Evolutionary conservation across 2,888 invertebrate genomes (phyloP).

Genomic region (Graphium colonna): DNA sequence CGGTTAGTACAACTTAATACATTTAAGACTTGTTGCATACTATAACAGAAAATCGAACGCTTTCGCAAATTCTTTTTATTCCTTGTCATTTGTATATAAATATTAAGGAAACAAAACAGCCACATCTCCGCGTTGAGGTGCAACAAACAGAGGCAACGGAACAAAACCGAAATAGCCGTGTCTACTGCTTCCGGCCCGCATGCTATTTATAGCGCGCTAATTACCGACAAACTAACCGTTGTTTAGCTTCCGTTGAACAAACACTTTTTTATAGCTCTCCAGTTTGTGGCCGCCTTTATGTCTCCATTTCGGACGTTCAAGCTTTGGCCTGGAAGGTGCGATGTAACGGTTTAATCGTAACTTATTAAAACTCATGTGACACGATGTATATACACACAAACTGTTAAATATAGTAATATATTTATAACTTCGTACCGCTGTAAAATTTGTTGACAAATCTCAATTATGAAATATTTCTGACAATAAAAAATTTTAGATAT

Average conservation of each 20-base stretch:
- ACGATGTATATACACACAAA: neutral
- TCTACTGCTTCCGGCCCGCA: conserved; percentile 10
- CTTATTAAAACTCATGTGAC: too few species aligned
- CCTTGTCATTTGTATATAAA: neutral
- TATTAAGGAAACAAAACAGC: neutral
- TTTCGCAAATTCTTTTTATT: too few species aligned
- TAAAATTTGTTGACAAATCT: too few species aligned
- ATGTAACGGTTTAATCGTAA: too few species aligned
- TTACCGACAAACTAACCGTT: conserved; percentile 17
- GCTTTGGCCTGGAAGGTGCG: too few species aligned
- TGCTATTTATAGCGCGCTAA: conserved; percentile 20
- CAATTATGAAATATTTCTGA: too few species aligned
- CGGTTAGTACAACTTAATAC: too few species aligned
- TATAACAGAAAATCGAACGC: too few species aligned
- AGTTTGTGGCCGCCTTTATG: conserved; percentile 20
- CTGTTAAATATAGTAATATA: neutral
- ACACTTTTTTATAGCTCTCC: conserved; percentile 18
- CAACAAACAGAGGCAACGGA: conserved; percentile 2
- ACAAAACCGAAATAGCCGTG: conserved; percentile 14
- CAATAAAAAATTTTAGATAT: too few species aligned
- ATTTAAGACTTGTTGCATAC: too few species aligned
- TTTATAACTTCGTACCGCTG: too few species aligned
- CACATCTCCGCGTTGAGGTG: neutral
- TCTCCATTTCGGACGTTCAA: too few species aligned
- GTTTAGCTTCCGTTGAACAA: conserved; percentile 4